Percentiles rank a stretch among this genome's conserved stretches.
phyloP scores from a whole-genome alignment of 2,797 vertebrate species.

The Lagocephalus sceleratus region DNA sequence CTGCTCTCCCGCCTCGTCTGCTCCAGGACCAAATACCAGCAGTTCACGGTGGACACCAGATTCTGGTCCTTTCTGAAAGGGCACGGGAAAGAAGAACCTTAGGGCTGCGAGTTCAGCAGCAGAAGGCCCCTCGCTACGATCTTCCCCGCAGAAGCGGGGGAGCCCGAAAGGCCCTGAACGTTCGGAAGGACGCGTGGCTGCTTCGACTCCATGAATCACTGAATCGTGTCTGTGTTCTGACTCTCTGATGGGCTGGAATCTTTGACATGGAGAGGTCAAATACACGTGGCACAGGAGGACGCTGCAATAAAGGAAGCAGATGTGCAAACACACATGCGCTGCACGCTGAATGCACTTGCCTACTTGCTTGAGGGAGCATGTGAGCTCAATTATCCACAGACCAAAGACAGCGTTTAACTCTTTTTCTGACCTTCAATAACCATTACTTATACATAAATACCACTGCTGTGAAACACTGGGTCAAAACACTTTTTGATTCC shows the following conservation, averaged over 20 bases:
- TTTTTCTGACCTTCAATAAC: constrained; percentile 14
- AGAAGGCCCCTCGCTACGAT: neutral
- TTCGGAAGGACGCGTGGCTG: too few species aligned
- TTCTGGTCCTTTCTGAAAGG: constrained; percentile 92
- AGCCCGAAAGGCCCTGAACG: too few species aligned
- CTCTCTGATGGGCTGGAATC: too few species aligned
- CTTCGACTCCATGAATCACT: too few species aligned
- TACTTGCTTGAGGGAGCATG: constrained; percentile 45
- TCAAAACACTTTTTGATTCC: neutral
- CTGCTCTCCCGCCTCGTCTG: constrained; percentile 95
- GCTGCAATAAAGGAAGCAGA: neutral
- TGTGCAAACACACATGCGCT: constrained; percentile 14
- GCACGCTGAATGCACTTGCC: constrained; percentile 31
- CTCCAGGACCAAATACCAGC: constrained; percentile 97
- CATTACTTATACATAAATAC: too few species aligned
- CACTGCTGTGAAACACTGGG: neutral
- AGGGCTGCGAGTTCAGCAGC: neutral
- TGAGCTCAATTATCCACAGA: constrained; percentile 60
- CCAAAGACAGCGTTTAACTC: constrained; percentile 34
- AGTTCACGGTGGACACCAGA: constrained; percentile 94
- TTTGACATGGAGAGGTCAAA: too few species aligned
- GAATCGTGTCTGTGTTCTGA: too few species aligned
- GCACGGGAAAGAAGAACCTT: neutral
- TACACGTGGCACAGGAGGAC: neutral
- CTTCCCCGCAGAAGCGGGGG: neutral